Conservation (phyloP, 2,888 invertebrate genomes). For the Synergus gifuensis region DNA sequence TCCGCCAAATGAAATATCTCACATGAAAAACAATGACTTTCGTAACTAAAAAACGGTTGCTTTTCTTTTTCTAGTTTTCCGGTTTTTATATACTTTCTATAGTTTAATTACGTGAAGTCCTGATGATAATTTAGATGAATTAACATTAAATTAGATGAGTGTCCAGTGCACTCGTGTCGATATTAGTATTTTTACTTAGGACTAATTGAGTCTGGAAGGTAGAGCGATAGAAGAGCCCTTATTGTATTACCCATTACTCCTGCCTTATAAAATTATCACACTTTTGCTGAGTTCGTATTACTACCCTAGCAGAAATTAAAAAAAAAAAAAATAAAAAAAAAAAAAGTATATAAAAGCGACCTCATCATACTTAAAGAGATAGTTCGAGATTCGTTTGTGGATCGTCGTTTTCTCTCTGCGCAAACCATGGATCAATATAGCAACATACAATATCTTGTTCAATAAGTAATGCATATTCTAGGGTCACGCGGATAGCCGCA, state of each 20-base stretch:
- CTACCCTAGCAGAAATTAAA: background rate
- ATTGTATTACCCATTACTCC: slow-evolving; percentile 11
- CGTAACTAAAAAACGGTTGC: background rate
- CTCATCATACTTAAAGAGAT: slow-evolving; percentile 19
- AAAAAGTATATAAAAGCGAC: background rate
- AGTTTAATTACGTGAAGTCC: too few relatives aligned
- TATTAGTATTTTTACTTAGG: slow-evolving; percentile 2
- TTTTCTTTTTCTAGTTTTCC: background rate
- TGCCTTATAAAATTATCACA: slow-evolving; percentile 26
- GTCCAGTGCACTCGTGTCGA: background rate
- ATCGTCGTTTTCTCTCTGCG: slow-evolving; percentile 27
- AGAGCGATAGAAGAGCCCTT: slow-evolving; percentile 14
- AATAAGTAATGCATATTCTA: slow-evolving; percentile 2
- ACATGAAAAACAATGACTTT: background rate
- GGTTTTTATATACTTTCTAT: background rate
- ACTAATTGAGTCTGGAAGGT: background rate
- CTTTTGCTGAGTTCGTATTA: slow-evolving; percentile 19
- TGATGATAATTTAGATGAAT: background rate
- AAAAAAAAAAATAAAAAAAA: background rate
- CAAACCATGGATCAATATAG: slow-evolving; percentile 13
- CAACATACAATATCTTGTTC: slow-evolving; percentile 1
- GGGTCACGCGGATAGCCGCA: slow-evolving; percentile 55
- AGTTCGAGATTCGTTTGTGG: background rate
- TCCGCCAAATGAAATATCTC: background rate
- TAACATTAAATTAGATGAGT: background rate